Base-by-base conservation (phyloP, 30 jellyfish, hydroid and myxozoan genomes). In the Turritopsis rubra region DNA sequence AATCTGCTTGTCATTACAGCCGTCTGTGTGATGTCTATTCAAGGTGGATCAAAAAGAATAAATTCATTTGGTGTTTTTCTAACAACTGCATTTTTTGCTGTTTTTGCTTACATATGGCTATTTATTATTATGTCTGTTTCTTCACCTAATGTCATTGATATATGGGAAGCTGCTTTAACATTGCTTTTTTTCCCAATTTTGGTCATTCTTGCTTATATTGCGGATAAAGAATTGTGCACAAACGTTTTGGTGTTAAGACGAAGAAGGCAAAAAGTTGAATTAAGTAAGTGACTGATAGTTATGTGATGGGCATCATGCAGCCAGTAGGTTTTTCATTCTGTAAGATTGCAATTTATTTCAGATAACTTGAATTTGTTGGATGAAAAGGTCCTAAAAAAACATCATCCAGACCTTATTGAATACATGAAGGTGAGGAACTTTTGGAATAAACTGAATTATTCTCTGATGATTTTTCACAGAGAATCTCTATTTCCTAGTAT, bases 161-260 rank as follows among this genome's bases (percentile, higher is more conserved):
- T 93, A 27, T 93, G 99, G 99, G 99, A 93, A 72, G 99, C 99
- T 22, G 99, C 90, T 20, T 19, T 93, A 16, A 93, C 99, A 9
- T 89, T 93, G 1, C 79, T 93, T 29, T 52, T 88, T 21, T 93
- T 93, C 79, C 99, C 99, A 16, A 84, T 93, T 52, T 77, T 93
- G 91, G 99, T 93, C 21, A 83, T 93, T 54, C 87, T 89, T 22
- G 96, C 99, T 1, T 93, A 88, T 76, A 86, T 89, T 16, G 96
- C 99, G 27, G 99, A 93, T 79, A 84, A 85, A 73, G 95, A 88
- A 30, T 89, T 77, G 65, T 93, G 99, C 81, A 80, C 89, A 5
- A 91, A 79, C 24, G 29, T 82, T 52, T 75, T 73, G 54, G 79
- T 88, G 22, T 87, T 75, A 68, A 54, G 93, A 7, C 7, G 80